Evolutionary conservation across 1,140 invertebrate species (phyloP).

Genomic region (Ladona fulva): DNA sequence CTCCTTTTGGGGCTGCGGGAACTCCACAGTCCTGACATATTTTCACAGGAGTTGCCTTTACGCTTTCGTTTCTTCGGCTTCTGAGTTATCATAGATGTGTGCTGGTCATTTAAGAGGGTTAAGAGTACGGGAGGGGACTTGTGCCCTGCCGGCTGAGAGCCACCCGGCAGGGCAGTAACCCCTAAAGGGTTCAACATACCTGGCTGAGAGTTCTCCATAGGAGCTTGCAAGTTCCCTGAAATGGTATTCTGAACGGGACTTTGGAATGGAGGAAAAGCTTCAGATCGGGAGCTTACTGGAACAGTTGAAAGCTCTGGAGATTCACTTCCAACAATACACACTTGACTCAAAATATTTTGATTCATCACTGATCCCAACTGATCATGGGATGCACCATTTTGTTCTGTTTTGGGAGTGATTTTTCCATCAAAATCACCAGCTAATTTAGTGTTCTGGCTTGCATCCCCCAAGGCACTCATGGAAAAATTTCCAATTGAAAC

Average conservation of each 20-base stretch:
- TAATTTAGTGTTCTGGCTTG: slow-evolving; percentile 16
- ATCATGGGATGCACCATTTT: slow-evolving; percentile 13
- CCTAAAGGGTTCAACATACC: slow-evolving; percentile 14
- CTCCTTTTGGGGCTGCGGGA: slow-evolving; percentile 14
- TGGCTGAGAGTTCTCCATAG: slow-evolving; percentile 11
- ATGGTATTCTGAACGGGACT: slow-evolving; percentile 14
- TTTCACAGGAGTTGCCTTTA: slow-evolving; percentile 14
- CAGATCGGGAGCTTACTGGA: slow-evolving; percentile 13
- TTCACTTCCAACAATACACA: slow-evolving; percentile 15
- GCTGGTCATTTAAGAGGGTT: slow-evolving; percentile 11
- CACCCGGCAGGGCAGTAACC: slow-evolving; percentile 13
- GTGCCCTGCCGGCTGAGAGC: slow-evolving; percentile 12
- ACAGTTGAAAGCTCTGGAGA: slow-evolving; percentile 5
- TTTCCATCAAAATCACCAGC: slow-evolving; percentile 13
- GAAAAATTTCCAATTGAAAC: slow-evolving; percentile 14
- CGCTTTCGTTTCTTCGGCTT: slow-evolving; percentile 13
- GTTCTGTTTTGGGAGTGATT: slow-evolving; percentile 16
- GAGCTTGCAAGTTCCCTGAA: slow-evolving; percentile 5
- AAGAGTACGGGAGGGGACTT: slow-evolving; percentile 12
- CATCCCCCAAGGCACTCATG: slow-evolving; percentile 17
- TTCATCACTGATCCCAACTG: slow-evolving; percentile 14
- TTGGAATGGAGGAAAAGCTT: slow-evolving; percentile 14
- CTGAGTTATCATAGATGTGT: background rate
- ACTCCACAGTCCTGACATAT: slow-evolving; percentile 6
- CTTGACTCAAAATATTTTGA: slow-evolving; percentile 16